Conservation (phyloP, 1,140 invertebrate genomes). For the Drosophila pandora region DNA sequence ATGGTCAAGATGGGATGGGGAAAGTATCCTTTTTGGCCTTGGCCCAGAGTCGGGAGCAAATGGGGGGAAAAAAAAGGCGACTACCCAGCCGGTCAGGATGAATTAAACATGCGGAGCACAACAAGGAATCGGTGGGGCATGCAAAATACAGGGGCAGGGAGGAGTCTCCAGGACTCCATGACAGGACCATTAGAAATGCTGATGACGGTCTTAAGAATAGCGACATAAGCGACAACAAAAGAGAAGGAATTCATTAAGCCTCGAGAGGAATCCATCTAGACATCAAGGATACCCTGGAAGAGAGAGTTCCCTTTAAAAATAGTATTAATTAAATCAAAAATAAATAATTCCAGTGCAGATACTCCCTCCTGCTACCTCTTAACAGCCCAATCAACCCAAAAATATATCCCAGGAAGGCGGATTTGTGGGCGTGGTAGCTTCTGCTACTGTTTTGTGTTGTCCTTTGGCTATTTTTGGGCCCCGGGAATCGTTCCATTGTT, state of each 20-base stretch:
- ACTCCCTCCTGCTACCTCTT: conserved; percentile 5
- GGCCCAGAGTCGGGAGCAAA: conserved; percentile 7
- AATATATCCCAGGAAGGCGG: neutral
- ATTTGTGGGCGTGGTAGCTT: conserved; percentile 14
- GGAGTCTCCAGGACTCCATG: no score
- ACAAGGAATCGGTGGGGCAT: conserved; percentile 59
- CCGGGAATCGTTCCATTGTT: conserved; percentile 20
- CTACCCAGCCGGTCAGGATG: conserved; percentile 20
- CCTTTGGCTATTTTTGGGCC: conserved; percentile 43
- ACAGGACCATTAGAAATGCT: conserved; percentile 64
- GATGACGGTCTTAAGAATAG: conserved; percentile 67
- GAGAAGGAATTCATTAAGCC: conserved; percentile 33
- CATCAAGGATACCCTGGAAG: conserved; percentile 2
- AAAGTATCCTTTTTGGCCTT: conserved; percentile 43
- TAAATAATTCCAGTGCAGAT: neutral
- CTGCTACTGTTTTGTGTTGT: conserved; percentile 1
- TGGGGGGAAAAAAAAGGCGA: conserved; percentile 1
- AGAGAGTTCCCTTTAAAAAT: neutral
- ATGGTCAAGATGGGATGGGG: conserved; percentile 4
- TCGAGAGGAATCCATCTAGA: neutral
- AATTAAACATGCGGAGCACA: conserved; percentile 75
- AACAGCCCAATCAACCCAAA: conserved; percentile 29
- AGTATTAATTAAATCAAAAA: neutral
- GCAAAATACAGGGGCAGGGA: conserved; percentile 46
- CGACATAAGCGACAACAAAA: conserved; percentile 29